These are phyloP conservation scores for Phalacrocorax aristotelis DNA, from an alignment of 2,113 vertebrate genomes.

Conservation along the genomic window DNA sequence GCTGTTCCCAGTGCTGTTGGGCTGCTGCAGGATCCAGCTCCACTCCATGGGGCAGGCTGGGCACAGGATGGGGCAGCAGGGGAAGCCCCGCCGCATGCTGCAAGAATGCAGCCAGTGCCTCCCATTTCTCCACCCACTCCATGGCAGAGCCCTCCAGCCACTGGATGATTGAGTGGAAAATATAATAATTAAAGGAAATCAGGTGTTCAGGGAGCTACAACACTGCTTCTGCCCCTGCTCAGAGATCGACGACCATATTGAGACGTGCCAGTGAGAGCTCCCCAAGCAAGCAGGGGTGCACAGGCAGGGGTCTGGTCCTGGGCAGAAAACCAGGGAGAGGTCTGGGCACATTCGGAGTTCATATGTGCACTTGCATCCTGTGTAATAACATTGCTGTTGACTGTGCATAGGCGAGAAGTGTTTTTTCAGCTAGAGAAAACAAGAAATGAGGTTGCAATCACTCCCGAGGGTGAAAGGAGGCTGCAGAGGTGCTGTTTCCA, in stretches of 20 bases:
- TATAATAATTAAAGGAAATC: not conserved
- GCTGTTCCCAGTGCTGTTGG: rapidly evolving
- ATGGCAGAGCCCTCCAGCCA: not conserved
- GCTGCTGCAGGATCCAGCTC: not conserved
- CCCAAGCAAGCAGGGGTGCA: not conserved
- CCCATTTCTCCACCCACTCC: not conserved
- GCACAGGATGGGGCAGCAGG: not conserved
- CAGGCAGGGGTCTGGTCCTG: not conserved
- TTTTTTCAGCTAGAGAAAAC: not conserved
- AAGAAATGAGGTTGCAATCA: not conserved
- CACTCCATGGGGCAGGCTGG: not conserved
- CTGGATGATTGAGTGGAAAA: not conserved
- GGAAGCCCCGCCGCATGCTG: not conserved
- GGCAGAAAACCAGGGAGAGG: not conserved
- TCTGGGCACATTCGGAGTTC: not conserved
- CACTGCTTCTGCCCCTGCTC: not conserved
- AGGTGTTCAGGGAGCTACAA: not conserved
- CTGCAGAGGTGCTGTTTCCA: not conserved
- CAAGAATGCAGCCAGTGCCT: not conserved
- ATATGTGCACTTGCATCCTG: not conserved
- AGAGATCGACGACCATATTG: not conserved
- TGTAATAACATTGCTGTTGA: not conserved
- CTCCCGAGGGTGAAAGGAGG: not conserved
- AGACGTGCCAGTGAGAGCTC: not conserved
- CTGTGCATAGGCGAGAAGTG: not conserved